Percentiles rank a stretch among this genome's conserved stretches.
These are phyloP conservation scores for Phenganax stokvisi DNA, from an alignment of 92 coral and sea anemone species.

Conservation along the genomic window DNA sequence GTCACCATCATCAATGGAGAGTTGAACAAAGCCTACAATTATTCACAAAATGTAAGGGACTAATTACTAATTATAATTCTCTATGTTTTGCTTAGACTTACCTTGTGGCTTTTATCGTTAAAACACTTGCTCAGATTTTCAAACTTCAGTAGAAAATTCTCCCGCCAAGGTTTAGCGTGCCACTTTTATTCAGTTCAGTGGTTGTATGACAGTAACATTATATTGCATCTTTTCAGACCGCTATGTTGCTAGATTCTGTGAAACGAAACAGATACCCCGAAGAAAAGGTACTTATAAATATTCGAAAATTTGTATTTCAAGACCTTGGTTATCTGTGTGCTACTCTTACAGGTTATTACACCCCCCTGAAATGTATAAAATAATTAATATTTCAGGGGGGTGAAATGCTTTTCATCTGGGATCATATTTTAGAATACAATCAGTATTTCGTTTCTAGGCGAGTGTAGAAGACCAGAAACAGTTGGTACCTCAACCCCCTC, in stretches of 20 bases:
- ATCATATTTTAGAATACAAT: background rate
- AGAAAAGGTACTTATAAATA: conserved; percentile 36
- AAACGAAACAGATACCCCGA: conserved; percentile 62
- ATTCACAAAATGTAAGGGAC: conserved; percentile 78
- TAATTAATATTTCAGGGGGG: no score
- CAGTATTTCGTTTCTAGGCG: conserved; percentile 26
- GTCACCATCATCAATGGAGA: conserved; percentile 74
- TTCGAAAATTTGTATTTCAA: no score
- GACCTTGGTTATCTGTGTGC: no score
- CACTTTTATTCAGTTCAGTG: no score
- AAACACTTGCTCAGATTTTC: no score
- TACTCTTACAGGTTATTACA: no score
- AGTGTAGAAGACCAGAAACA: conserved; percentile 55
- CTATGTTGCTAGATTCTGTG: conserved; percentile 92
- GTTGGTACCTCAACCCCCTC: conserved; percentile 75
- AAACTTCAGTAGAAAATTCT: no score
- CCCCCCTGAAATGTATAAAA: no score
- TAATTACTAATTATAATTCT: background rate
- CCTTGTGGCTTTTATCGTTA: background rate
- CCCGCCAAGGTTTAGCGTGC: no score
- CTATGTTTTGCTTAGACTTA: background rate
- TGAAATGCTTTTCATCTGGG: background rate
- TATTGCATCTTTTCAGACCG: conserved; percentile 52
- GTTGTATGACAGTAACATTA: no score
- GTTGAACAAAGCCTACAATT: conserved; percentile 86